Conservation (phyloP, 2,888 invertebrate genomes). For the Stenotaenia linearis region DNA sequence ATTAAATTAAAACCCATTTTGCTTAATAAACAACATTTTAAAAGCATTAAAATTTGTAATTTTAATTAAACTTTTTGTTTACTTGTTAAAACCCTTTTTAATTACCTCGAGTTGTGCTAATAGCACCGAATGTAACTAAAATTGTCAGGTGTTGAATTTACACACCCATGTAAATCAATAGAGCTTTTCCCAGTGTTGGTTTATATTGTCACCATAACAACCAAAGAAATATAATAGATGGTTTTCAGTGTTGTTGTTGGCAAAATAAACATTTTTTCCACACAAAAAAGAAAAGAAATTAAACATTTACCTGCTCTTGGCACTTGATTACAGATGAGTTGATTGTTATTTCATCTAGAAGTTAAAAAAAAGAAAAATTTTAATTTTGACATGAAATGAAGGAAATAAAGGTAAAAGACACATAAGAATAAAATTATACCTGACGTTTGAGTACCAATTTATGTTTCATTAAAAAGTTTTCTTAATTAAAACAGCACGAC, state of each 20-base stretch:
- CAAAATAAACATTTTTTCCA: not conserved
- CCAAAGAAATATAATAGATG: not conserved
- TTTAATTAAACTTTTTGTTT: not conserved
- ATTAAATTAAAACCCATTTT: no score
- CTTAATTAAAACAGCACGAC: not conserved
- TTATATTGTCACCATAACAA: not conserved
- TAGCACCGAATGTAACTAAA: not conserved
- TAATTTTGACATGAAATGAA: not conserved
- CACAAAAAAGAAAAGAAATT: not conserved
- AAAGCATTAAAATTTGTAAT: not conserved
- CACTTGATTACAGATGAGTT: not conserved
- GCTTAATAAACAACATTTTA: no score
- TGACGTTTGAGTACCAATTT: constrained; percentile 4
- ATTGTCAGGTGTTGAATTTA: not conserved
- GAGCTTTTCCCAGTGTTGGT: not conserved
- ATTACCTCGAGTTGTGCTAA: not conserved
- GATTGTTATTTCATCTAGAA: not conserved
- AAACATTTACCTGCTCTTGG: not conserved
- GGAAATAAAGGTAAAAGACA: not conserved
- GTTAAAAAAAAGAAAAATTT: not conserved
- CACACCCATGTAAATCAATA: not conserved
- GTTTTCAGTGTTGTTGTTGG: not conserved
- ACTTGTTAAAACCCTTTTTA: not conserved
- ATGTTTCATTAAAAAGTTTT: not conserved
- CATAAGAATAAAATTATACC: not conserved